Conservation (phyloP, 2,888 invertebrate genomes). For the Tetrapedia diversipes region DNA sequence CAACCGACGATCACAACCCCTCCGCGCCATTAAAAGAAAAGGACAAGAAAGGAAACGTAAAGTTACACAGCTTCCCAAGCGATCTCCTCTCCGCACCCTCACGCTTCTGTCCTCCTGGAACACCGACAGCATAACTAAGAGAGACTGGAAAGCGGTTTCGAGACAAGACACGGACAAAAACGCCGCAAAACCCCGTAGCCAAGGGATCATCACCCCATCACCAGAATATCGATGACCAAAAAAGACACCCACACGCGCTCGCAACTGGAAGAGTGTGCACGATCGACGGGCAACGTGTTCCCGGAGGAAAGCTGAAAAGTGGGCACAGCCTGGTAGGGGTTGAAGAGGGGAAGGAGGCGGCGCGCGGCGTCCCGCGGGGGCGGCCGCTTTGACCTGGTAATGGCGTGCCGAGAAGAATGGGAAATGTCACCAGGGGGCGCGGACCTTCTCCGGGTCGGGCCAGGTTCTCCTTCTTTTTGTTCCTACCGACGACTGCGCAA, state of each 20-base stretch:
- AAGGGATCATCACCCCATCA: constrained; percentile 2
- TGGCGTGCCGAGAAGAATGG: constrained; percentile 82
- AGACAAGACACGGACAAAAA: not conserved
- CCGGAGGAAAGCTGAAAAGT: constrained; percentile 72
- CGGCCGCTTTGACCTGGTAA: constrained; percentile 81
- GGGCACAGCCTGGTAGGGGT: constrained; percentile 59
- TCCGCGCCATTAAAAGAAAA: too few species aligned
- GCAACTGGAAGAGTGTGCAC: too few species aligned
- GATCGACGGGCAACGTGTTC: not conserved
- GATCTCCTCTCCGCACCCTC: too few species aligned
- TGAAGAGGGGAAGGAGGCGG: constrained; percentile 68
- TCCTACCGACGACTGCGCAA: constrained; percentile 71
- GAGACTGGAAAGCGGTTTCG: not conserved
- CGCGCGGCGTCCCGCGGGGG: constrained; percentile 80
- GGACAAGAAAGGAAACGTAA: too few species aligned
- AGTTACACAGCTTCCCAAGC: too few species aligned
- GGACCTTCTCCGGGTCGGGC: constrained; percentile 71
- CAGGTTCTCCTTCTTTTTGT: constrained; percentile 77
- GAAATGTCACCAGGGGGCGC: constrained; percentile 82
- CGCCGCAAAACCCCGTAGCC: not conserved
- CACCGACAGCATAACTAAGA: too few species aligned
- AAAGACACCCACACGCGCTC: too few species aligned
- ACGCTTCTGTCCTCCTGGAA: too few species aligned
- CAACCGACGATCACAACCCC: too few species aligned
- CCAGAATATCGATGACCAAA: constrained; percentile 41